A percentile compares a stretch with the other conserved stretches of the same genome.
phyloP scores from a whole-genome alignment of 2,888 invertebrate genomes.

The Luperina nickerlii region DNA sequence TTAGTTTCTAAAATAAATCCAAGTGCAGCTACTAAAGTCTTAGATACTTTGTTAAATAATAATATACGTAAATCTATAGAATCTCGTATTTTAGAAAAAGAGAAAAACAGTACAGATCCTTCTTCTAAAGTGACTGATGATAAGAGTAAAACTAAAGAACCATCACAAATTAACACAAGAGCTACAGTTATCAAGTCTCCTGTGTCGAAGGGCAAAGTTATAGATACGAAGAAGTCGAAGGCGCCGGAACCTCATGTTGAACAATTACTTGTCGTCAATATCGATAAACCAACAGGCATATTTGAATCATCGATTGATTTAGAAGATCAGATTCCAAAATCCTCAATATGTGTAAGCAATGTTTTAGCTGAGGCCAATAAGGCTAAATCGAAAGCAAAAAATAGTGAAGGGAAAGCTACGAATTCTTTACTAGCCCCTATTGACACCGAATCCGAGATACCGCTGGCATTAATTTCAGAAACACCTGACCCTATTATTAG shows the following conservation, averaged over 20 bases:
- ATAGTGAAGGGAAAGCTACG: slow-evolving; percentile 72
- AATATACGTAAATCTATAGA: slow-evolving; percentile 89
- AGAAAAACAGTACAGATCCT: slow-evolving; percentile 77
- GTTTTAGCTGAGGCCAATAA: slow-evolving; percentile 83
- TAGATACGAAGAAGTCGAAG: slow-evolving; percentile 87
- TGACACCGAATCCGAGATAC: slow-evolving; percentile 86
- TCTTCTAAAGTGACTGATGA: slow-evolving; percentile 77
- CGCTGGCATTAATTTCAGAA: slow-evolving; percentile 84
- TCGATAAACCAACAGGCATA: slow-evolving; percentile 92
- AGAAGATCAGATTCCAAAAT: slow-evolving; percentile 92
- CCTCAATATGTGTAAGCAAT: slow-evolving; percentile 88
- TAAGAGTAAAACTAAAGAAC: slow-evolving; percentile 81
- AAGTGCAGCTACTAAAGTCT: slow-evolving; percentile 88
- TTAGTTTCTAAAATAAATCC: slow-evolving; percentile 91
- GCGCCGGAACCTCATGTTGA: slow-evolving; percentile 74
- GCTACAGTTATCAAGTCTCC: slow-evolving; percentile 91
- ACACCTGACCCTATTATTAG: slow-evolving; percentile 83
- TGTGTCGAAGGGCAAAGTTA: slow-evolving; percentile 86
- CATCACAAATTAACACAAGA: slow-evolving; percentile 84
- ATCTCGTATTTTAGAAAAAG: slow-evolving; percentile 87
- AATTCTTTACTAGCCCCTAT: slow-evolving; percentile 78
- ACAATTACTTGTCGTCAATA: slow-evolving; percentile 81
- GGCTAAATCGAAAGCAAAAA: slow-evolving; percentile 79
- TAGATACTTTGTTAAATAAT: slow-evolving; percentile 88
- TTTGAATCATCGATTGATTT: slow-evolving; percentile 93